Evolutionary conservation across 2,888 invertebrate species (phyloP), one percentile per base, ranked within the genome.

Genomic region (Drosophila rellima): DNA sequence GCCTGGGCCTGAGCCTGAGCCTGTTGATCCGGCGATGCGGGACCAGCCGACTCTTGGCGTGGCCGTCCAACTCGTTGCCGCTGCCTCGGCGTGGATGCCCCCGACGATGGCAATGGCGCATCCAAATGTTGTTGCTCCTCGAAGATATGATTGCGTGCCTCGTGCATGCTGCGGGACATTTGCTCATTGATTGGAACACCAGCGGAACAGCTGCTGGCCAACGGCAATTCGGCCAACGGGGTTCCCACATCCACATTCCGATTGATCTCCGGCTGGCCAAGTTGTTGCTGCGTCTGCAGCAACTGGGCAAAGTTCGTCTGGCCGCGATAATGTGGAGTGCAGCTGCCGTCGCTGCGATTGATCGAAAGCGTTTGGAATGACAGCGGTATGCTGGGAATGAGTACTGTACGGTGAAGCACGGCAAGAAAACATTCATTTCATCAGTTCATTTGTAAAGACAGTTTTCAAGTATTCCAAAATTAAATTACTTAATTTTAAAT

Each of bases 351-450:
- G 39, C 94, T 94, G 90, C 97, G 97, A 91, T 96, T 98, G 78
- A 98, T 98, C 18, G 97, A 96, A 50, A 98, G 94, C 89, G 97
- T 96, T 92, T 96, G 96, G 91, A 98, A 97, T 15, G 95, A 94
- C 78, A 96, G 95, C 45, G 96, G 95, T 68, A 96, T 95, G 88
- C 96, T 96, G 2, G 98, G 98, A 45, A 97, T 94, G 61, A 98
- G 94, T 78, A 97, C 97, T 97, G 92, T 5, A 93, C 6, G 13
- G 4, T 11, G 29, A 35, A n/a, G 13, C 15, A 40, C 3, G 64
- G 54, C 1, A 2, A 7, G 11, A 39, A 40, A 20, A 33, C 13
- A 2, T 7, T n/a, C n/a, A n/a, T 23, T 7, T 1, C 7, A 23
- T 23, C 8, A 4, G 11, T 13, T 40, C 1, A 26, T 26, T 26